phyloP scores from a whole-genome alignment of 2,797 vertebrate genomes.

The Erithacus rubecula region DNA sequence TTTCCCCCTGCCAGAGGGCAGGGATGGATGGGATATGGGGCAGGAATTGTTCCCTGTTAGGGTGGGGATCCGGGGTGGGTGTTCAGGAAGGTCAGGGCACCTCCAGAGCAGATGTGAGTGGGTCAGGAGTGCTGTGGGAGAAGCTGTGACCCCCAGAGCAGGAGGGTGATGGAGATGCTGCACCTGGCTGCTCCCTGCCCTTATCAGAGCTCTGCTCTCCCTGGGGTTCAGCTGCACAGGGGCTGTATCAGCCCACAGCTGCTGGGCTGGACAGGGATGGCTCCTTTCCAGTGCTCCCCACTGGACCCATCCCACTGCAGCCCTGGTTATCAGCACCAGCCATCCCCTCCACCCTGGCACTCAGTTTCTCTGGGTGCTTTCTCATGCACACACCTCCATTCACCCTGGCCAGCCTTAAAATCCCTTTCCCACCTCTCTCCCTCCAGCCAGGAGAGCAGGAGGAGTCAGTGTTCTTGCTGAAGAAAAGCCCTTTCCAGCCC shows the following conservation, averaged over 20 bases:
- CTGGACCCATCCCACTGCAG: rapidly evolving
- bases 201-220: background rate
- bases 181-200: background rate
- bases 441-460: background rate
- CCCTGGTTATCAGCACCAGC: background rate
- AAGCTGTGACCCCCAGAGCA: rapidly evolving
- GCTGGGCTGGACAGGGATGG: background rate
- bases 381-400: background rate
- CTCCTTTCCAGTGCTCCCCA: background rate
- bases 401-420: background rate
- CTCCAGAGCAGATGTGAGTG: background rate
- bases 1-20: background rate
- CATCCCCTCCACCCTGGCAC: background rate
- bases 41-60: background rate
- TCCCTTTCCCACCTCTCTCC: background rate
- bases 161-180: background rate
- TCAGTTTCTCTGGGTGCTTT: background rate
- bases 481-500: background rate
- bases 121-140: background rate
- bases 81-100: background rate
- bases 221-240: rapidly evolving
- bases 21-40: rapidly evolving
- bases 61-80: rapidly evolving
- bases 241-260: background rate
- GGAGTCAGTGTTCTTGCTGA: background rate